Evolutionary conservation across 1,140 invertebrate genomes (phyloP).

Genomic region (Thalassaphorura encarpata): DNA sequence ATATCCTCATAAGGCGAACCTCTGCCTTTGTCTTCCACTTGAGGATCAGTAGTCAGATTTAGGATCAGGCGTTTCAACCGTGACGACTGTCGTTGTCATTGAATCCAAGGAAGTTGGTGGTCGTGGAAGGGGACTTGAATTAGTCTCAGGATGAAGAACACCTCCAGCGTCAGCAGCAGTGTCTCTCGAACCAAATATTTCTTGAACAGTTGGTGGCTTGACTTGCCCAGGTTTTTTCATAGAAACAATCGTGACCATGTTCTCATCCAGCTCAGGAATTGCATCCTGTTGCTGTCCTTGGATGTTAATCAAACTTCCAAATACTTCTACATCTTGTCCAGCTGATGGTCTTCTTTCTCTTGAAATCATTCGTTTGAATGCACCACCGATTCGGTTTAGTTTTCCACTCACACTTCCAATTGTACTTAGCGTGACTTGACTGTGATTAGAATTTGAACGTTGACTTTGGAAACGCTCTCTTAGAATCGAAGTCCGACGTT

Average conservation of each 20-base stretch:
- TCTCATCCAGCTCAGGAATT: slow-evolving; percentile 3
- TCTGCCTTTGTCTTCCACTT: too few relatives aligned
- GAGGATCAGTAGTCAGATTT: too few relatives aligned
- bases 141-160: too few relatives aligned
- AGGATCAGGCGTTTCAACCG: too few relatives aligned
- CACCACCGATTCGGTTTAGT: background rate
- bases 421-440: background rate
- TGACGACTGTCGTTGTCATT: too few relatives aligned
- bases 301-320: background rate
- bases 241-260: slow-evolving; percentile 1
- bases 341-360: background rate
- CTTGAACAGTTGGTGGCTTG: background rate
- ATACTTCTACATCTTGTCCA: background rate
- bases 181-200: too few relatives aligned
- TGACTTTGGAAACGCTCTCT: background rate
- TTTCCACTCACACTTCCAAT: background rate
- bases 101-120: too few relatives aligned
- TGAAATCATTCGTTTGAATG: background rate
- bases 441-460: background rate
- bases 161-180: too few relatives aligned
- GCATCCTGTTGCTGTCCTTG: too few relatives aligned
- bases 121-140: too few relatives aligned
- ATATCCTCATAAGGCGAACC: too few relatives aligned
- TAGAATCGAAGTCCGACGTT: background rate
- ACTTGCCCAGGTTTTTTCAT: slow-evolving; percentile 26